These are phyloP conservation scores for Aspidiotus rigidus DNA, from an alignment of 2,888 invertebrate species.

Conservation along the genomic window DNA sequence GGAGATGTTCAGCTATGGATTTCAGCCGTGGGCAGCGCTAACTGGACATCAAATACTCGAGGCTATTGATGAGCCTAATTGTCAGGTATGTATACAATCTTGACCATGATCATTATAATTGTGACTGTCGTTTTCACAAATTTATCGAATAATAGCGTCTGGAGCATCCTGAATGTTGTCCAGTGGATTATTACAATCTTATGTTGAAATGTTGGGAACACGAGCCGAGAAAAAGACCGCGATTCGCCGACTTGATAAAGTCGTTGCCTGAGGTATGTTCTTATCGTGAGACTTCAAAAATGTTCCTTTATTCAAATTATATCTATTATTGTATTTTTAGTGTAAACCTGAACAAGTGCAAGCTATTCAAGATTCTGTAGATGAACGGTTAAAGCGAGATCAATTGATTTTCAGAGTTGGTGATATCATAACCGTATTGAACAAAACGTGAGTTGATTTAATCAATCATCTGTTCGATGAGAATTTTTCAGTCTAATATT, in stretches of 20 bases:
- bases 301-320: no score
- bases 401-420: conserved; percentile 75
- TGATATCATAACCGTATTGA: conserved; percentile 85
- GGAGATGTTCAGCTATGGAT: conserved; percentile 99
- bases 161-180: conserved; percentile 89
- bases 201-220: conserved; percentile 97
- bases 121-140: conserved; percentile 38
- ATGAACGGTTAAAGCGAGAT: conserved; percentile 52
- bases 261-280: conserved; percentile 58
- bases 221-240: conserved; percentile 76
- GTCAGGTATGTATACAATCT: conserved; percentile 48
- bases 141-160: conserved; percentile 51
- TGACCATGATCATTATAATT: not conserved
- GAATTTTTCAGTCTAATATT: not conserved
- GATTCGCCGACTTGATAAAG: conserved; percentile 73
- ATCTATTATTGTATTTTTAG: conserved; percentile 40
- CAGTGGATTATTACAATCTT: conserved; percentile 78
- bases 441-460: conserved; percentile 53
- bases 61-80: conserved; percentile 87
- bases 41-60: conserved; percentile 90
- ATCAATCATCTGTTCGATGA: not conserved
- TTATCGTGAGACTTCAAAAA: no score
- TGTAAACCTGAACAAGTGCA: conserved; percentile 89
- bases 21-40: conserved; percentile 94
- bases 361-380: conserved; percentile 55